These are phyloP conservation scores for Drosophila rubida DNA, from an alignment of 2,888 invertebrate species.

Conservation along the genomic window DNA sequence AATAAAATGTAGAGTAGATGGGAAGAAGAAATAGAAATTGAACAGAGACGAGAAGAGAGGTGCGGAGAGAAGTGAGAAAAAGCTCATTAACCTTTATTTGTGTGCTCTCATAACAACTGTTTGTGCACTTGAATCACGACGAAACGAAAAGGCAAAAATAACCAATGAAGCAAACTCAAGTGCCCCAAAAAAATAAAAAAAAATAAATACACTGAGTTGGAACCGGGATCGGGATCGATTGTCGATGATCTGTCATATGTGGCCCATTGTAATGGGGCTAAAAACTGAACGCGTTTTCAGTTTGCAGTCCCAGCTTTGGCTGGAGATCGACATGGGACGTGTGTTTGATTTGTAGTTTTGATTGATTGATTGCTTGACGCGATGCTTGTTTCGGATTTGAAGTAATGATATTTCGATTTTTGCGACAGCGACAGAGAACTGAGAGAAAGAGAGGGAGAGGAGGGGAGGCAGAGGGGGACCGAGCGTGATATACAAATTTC, in stretches of 20 bases:
- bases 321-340: constrained; percentile 30
- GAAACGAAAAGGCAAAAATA: constrained; percentile 30
- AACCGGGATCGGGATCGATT: constrained; percentile 24
- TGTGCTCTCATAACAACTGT: constrained; percentile 38
- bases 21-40: not conserved
- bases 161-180: constrained; percentile 45
- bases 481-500: constrained; percentile 58
- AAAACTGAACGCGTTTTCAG: constrained; percentile 57
- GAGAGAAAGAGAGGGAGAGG: not conserved
- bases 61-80: constrained; percentile 42
- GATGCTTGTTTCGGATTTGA: constrained; percentile 49
- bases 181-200: constrained; percentile 21
- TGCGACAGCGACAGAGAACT: constrained; percentile 19
- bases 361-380: constrained; percentile 77
- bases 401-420: constrained; percentile 72
- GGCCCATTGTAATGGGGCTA: constrained; percentile 55
- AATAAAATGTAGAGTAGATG: constrained; percentile 4
- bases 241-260: constrained; percentile 70
- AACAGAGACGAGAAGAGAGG: constrained; percentile 16
- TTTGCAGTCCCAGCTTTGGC: constrained; percentile 3
- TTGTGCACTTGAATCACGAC: constrained; percentile 57
- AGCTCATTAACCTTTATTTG: constrained; percentile 77
- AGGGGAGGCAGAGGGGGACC: not conserved
- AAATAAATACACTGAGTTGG: constrained; percentile 5
- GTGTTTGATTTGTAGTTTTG: constrained; percentile 73